A percentile compares a stretch with the other conserved stretches of the same genome.
Evolutionary conservation across 1,140 invertebrate species (phyloP).

Genomic region (Elysia chlorotica): DNA sequence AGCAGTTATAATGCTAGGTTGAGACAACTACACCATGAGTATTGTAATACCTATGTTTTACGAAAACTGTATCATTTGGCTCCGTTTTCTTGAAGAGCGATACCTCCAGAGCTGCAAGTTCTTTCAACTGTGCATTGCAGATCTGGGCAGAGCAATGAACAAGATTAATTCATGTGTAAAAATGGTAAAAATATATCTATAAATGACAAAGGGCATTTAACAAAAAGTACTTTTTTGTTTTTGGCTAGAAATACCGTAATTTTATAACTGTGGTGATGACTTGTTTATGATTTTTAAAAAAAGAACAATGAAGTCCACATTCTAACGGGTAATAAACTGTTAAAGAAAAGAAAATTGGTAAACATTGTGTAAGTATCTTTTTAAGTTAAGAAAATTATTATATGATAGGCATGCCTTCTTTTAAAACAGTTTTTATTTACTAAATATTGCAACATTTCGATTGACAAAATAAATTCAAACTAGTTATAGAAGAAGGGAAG

Average conservation of each 20-base stretch:
- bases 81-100: not conserved
- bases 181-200: not conserved
- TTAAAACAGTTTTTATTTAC: not conserved
- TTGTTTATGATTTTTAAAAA: not conserved
- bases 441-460: not conserved
- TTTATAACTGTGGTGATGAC: not conserved
- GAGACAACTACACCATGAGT: not conserved
- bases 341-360: too few species aligned
- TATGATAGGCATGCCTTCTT: not conserved
- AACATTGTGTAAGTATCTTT: not conserved
- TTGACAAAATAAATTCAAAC: not conserved
- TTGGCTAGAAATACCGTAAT: not conserved
- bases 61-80: not conserved
- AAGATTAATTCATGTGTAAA: not conserved
- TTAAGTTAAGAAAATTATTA: not conserved
- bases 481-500: not conserved
- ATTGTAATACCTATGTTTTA: not conserved
- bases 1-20: not conserved
- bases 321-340: too few species aligned
- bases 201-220: not conserved
- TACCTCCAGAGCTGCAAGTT: constrained; percentile 13
- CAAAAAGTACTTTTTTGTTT: not conserved
- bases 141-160: not conserved
- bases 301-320: too few species aligned
- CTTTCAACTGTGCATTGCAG: constrained; percentile 6